A percentile compares a stretch with the other conserved stretches of the same genome.
Conservation (phyloP, 2,888 invertebrate genomes). For the Athalia rosae region DNA sequence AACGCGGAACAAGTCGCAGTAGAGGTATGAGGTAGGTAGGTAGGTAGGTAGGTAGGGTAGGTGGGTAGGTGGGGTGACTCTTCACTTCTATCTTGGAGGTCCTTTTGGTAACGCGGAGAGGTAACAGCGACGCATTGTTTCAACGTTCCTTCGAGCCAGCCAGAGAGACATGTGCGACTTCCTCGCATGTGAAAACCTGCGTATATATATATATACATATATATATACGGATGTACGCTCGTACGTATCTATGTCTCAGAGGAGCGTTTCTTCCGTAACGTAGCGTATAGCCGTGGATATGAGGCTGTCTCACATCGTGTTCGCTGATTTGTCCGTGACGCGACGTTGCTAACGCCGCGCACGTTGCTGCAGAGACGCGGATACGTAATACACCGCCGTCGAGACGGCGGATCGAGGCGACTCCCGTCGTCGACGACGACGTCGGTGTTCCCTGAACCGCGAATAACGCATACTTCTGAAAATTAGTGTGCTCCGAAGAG, state of each 20-base stretch:
- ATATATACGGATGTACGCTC: constrained; percentile 2
- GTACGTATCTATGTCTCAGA: neutral
- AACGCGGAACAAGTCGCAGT: neutral
- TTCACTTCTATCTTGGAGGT: constrained; percentile 30
- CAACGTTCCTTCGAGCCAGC: constrained; percentile 44
- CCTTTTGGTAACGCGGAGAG: constrained; percentile 39
- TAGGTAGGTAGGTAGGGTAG: constrained; percentile 12
- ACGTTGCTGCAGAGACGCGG: neutral
- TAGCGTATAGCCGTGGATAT: neutral
- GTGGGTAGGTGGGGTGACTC: constrained; percentile 10
- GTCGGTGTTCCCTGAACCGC: constrained; percentile 18
- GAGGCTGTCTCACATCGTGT: constrained; percentile 19
- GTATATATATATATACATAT: neutral
- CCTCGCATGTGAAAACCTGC: constrained; percentile 38
- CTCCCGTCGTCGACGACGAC: neutral
- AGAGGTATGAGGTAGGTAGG: too few species aligned
- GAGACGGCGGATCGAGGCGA: neutral
- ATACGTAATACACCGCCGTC: neutral
- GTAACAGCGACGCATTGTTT: constrained; percentile 52
- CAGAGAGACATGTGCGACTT: constrained; percentile 48
- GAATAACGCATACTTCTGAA: constrained; percentile 38
- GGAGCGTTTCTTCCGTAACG: neutral
- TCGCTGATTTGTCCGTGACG: constrained; percentile 24
- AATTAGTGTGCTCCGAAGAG: constrained; percentile 41
- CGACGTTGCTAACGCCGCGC: neutral